Evolutionary conservation across 1,140 invertebrate species (phyloP), one percentile per base, ranked within the genome.

Genomic region (Brachionus asplanchnoidis): DNA sequence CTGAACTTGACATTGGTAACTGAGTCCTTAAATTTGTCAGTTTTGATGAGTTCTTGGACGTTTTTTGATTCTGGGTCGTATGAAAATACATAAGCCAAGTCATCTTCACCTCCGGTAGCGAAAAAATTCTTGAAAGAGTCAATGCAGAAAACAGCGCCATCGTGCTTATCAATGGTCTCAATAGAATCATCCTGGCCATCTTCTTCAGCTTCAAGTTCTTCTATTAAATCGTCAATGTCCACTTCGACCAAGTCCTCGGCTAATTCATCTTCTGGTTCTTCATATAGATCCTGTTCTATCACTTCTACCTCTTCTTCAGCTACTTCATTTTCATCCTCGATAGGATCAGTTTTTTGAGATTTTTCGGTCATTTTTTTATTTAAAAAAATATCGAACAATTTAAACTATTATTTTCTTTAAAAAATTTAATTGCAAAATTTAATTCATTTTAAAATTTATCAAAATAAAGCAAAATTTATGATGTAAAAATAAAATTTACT

Each of bases 21-120:
- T 20, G 79, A 82, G 32, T 82, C 79, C n/a, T 82, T 68, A 56
- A 82, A 82, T 68, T 82, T 82, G 17, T 82, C 79, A 20, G 53
- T 82, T 65, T 82, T 46, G 17, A 82, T 36, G 5, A 82, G 12
- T 65, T 82, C 36, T 68, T 82, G 36, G 14, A 82, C 14, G 3
- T 60, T 68, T 11, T 42, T 68, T 14, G 17, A 32, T 42, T 68
- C 50, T 8, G 3, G 36, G 12, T 68, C 53, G 12, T 65, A 65
- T 5, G 32, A 40, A 82, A 42, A 65, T 46, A 82, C 79, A 26
- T 65, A 42, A 11, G 17, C 65, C 40, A 82, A 44, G 32, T 82
- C 79, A 20, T 82, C 79, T 44, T 82, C 79, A n/a, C 79, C 79
- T 11, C 79, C 79, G 3, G 79, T 65, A 12, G 79, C 79, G 17